Evolutionary conservation across 2,888 invertebrate genomes (phyloP).

Genomic region (Drosophila rubida): DNA sequence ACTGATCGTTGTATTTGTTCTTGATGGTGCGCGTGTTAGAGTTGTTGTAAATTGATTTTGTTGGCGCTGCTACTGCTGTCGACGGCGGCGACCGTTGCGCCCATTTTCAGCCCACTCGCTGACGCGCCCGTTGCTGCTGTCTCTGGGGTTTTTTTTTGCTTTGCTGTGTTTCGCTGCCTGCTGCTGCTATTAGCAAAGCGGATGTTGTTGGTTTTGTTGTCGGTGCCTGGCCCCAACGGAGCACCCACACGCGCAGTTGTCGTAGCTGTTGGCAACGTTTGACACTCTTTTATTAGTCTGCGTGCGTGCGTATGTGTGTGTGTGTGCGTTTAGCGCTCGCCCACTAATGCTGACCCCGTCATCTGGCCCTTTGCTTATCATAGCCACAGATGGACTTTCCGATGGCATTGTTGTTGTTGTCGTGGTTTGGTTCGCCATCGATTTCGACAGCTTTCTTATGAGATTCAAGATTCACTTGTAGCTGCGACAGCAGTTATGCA

Average conservation of each 20-base stretch:
- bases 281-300: slow-evolving; percentile 52
- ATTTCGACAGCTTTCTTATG: neutral
- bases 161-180: slow-evolving; percentile 49
- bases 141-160: slow-evolving; percentile 33
- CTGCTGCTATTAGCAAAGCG: slow-evolving; percentile 78
- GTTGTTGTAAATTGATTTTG: slow-evolving; percentile 77
- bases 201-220: slow-evolving; percentile 72
- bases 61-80: slow-evolving; percentile 48
- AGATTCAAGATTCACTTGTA: slow-evolving; percentile 1
- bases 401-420: neutral
- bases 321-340: slow-evolving; percentile 46
- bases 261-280: slow-evolving; percentile 58
- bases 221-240: slow-evolving; percentile 43
- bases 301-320: slow-evolving; percentile 25
- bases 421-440: neutral
- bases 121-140: slow-evolving; percentile 57
- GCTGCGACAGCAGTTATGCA: neutral
- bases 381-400: slow-evolving; percentile 10
- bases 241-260: slow-evolving; percentile 69
- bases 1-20: slow-evolving; percentile 66
- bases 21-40: slow-evolving; percentile 69
- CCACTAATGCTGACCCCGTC: slow-evolving; percentile 65
- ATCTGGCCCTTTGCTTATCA: slow-evolving; percentile 55
- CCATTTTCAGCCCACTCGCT: slow-evolving; percentile 83
- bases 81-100: slow-evolving; percentile 68